Conservation (phyloP, 1,140 invertebrate genomes). For the Choristoneura fumiferana region DNA sequence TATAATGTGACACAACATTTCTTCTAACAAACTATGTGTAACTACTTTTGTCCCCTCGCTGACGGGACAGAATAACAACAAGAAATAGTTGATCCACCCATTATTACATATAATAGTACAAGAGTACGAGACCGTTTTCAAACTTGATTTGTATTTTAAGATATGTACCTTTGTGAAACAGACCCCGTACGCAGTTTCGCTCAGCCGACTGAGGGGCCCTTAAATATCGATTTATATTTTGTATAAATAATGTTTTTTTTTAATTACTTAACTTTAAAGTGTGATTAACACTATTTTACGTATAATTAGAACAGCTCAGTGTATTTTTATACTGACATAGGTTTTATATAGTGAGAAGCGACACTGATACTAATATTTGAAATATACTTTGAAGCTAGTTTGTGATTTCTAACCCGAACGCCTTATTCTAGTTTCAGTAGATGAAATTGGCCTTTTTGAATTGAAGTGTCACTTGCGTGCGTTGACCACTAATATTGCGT, state of each 20-base stretch:
- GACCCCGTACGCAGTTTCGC: no score
- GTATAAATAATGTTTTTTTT: constrained; percentile 59
- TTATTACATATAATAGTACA: no score
- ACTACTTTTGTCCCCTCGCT: no score
- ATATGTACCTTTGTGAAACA: no score
- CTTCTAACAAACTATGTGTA: no score
- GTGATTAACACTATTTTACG: constrained; percentile 73
- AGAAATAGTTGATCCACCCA: no score
- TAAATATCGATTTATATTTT: constrained; percentile 49
- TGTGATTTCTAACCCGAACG: constrained; percentile 63
- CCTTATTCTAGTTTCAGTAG: constrained; percentile 45
- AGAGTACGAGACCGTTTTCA: no score
- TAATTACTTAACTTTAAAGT: constrained; percentile 58
- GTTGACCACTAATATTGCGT: no score
- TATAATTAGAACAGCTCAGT: constrained; percentile 71
- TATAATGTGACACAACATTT: no score
- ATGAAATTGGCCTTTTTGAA: constrained; percentile 34
- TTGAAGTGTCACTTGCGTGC: constrained; percentile 22
- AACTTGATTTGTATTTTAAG: no score
- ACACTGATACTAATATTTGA: constrained; percentile 71
- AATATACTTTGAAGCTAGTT: constrained; percentile 70
- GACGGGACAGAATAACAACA: no score
- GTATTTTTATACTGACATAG: constrained; percentile 48
- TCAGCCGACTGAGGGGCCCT: constrained; percentile 8
- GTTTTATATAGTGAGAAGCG: constrained; percentile 54